Evolutionary conservation across 2,113 vertebrate species (phyloP).

Genomic region (Semicossyphus pulcher): DNA sequence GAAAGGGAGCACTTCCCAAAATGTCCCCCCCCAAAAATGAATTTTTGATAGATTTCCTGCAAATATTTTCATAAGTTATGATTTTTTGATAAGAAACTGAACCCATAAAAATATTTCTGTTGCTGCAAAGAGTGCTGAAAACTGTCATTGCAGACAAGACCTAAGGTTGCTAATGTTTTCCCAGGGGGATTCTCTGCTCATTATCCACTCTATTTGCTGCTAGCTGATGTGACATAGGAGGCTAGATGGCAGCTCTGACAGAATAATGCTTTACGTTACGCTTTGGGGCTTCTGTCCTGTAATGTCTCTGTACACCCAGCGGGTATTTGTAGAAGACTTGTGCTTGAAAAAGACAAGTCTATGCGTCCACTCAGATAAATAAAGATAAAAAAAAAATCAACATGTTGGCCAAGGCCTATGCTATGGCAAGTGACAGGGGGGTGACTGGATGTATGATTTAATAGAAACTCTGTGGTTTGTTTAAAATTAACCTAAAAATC

Average conservation of each 20-base stretch:
- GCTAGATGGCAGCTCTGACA: slow-evolving; percentile 37
- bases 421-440: too few species aligned
- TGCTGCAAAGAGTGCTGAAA: neutral
- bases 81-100: too few species aligned
- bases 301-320: slow-evolving; percentile 25
- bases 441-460: too few species aligned
- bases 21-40: too few species aligned
- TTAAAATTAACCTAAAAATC: too few species aligned
- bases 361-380: slow-evolving; percentile 10
- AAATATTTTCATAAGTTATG: too few species aligned
- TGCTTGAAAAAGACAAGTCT: slow-evolving; percentile 29
- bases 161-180: neutral
- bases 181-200: slow-evolving; percentile 21
- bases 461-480: too few species aligned
- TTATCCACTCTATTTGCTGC: slow-evolving; percentile 40
- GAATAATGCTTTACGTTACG: slow-evolving; percentile 32
- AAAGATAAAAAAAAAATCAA: slow-evolving; percentile 14
- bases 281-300: slow-evolving; percentile 21
- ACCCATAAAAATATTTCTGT: neutral
- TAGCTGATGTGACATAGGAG: slow-evolving; percentile 37
- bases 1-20: too few species aligned
- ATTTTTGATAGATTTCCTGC: too few species aligned
- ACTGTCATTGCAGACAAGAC: slow-evolving; percentile 7
- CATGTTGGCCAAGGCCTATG: too few species aligned
- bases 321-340: slow-evolving; percentile 2